Conservation (phyloP, 2,113 vertebrate genomes). For the Mixornis gularis region DNA sequence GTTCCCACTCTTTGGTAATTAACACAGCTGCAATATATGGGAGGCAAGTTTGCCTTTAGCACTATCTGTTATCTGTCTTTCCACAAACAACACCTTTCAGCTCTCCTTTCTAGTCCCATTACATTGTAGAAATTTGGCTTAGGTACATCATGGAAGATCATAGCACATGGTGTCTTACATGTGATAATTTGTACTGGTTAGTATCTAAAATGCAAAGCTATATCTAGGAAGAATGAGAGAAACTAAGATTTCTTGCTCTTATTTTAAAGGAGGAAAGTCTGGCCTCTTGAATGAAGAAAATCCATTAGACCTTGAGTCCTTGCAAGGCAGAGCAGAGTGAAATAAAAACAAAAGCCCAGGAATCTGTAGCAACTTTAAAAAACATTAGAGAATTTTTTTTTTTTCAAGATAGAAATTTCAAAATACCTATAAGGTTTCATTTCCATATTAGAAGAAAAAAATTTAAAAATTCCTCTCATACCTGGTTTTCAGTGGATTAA, state of each 20-base stretch:
- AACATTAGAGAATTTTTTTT: not conserved
- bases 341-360: not conserved
- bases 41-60: too few species aligned
- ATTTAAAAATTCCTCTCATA: not conserved
- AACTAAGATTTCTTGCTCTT: not conserved
- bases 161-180: not conserved
- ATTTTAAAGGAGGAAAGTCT: not conserved
- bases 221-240: not conserved
- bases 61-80: too few species aligned
- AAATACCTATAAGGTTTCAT: not conserved
- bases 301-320: not conserved
- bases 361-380: not conserved
- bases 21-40: too few species aligned
- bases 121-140: not conserved
- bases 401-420: not conserved
- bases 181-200: not conserved
- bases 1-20: too few species aligned
- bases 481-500: not conserved
- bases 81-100: not conserved
- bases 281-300: not conserved
- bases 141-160: accelerated
- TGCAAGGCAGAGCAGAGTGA: not conserved
- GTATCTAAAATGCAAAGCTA: not conserved
- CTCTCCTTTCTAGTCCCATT: not conserved
- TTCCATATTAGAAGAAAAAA: not conserved